Evolutionary conservation across 1,140 invertebrate species (phyloP).

Genomic region (Anagrus nilaparvatae): DNA sequence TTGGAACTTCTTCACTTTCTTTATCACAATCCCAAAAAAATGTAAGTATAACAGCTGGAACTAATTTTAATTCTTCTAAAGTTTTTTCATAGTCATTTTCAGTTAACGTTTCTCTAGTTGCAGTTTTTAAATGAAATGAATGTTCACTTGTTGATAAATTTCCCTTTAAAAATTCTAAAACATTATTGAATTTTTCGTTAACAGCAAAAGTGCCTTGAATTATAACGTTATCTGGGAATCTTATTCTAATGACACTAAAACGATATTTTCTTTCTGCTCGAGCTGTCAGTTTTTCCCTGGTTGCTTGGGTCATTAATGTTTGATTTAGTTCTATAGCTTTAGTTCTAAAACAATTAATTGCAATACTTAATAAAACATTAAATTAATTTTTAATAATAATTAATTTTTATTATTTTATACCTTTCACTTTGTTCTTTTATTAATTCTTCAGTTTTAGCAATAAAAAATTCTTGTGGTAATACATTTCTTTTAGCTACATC

Average conservation of each 20-base stretch:
- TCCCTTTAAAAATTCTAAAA: constrained; percentile 64
- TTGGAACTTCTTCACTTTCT: constrained; percentile 39
- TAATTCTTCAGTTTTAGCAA: constrained; percentile 67
- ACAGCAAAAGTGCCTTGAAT: constrained; percentile 79
- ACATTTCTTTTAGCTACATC: constrained; percentile 56
- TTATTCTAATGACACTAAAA: constrained; percentile 71
- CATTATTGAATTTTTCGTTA: constrained; percentile 59
- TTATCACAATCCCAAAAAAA: constrained; percentile 51
- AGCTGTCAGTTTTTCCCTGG: constrained; percentile 79
- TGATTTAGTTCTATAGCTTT: constrained; percentile 70
- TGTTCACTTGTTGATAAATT: constrained; percentile 53
- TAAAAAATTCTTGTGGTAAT: constrained; percentile 76
- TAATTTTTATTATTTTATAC: constrained; percentile 41
- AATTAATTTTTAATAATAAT: constrained; percentile 8
- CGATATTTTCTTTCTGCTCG: constrained; percentile 71
- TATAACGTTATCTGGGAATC: constrained; percentile 78
- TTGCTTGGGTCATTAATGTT: constrained; percentile 82
- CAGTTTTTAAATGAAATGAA: constrained; percentile 53
- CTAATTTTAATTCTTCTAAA: constrained; percentile 58
- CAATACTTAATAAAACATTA: not conserved
- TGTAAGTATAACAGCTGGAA: constrained; percentile 63
- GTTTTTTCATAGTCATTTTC: constrained; percentile 54
- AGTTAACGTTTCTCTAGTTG: constrained; percentile 51
- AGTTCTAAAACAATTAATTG: constrained; percentile 44
- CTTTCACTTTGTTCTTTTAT: constrained; percentile 71